Evolutionary conservation across 2,888 invertebrate species (phyloP).

Genomic region (Cerceris ruficornis): DNA sequence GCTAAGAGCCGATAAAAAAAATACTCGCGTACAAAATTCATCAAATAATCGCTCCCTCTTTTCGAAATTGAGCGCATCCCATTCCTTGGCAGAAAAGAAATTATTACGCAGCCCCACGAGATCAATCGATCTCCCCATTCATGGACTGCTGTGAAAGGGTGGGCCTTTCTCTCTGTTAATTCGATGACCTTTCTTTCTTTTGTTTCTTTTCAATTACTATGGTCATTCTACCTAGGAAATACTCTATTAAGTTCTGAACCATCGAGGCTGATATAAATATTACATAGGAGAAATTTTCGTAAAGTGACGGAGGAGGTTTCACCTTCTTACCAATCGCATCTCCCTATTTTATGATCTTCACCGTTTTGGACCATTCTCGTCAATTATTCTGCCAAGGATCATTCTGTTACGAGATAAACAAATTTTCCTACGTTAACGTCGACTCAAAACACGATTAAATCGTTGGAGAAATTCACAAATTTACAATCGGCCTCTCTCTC

Average conservation of each 20-base stretch:
- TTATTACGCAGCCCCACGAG: constrained; percentile 19
- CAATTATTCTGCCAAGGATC: constrained; percentile 29
- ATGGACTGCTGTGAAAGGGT: constrained; percentile 55
- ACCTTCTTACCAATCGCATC: no score
- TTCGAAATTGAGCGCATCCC: not conserved
- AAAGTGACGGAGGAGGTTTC: no score
- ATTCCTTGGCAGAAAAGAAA: constrained; percentile 9
- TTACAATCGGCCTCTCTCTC: not conserved
- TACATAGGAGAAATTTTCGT: no score
- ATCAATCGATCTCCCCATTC: constrained; percentile 11
- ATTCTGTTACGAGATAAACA: constrained; percentile 31
- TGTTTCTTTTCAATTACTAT: not conserved
- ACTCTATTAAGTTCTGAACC: no score
- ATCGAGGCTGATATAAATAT: no score
- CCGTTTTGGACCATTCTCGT: constrained; percentile 21
- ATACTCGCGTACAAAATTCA: not conserved
- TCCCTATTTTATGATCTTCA: no score
- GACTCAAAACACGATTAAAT: not conserved
- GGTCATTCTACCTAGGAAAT: no score
- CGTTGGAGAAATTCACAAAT: not conserved
- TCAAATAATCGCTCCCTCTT: not conserved
- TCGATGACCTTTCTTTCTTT: not conserved
- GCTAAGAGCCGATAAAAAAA: constrained; percentile 12
- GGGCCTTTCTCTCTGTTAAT: constrained; percentile 20
- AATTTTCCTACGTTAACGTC: not conserved